Base-by-base conservation (phyloP, 1,140 invertebrate genomes). In the Bombyx mori region DNA sequence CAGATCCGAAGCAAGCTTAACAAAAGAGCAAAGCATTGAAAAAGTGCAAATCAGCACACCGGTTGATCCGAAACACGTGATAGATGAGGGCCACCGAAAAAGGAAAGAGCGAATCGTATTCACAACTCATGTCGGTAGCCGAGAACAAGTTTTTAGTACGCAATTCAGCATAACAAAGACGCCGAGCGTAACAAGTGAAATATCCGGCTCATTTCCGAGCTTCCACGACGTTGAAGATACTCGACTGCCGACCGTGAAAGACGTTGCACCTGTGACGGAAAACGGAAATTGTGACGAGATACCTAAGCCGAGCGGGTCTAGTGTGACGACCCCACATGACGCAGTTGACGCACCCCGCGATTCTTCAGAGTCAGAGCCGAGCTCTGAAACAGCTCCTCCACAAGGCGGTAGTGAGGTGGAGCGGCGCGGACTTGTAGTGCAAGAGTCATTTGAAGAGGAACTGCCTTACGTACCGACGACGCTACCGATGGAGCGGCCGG, bases 401-500 rank as follows among this genome's bases (percentile, higher is more conserved):
- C 70, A 68, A 48, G 60, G 57, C 43, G 75, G 90, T 88, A 69
- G 90, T 88, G 69, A 59, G 77, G 79, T 72, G 22, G 94, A 95
- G 71, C 89, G 92, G 55, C 94, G 95, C 56, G 92, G 93, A 1
- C 89, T 97, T 42, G 92, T 94, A 4, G 90, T 93, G 50, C 94
- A 95, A 66, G 94, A 95, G 66, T 95, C 94, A 8, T 94, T 96
- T 65, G 95, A 97, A 61, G 94, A 95, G 57, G 95, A 96, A 85
- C 85, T 96, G 69, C 95, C 95, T 1, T 96, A 95, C 71, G 91
- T 96, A 61, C 94, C 95, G 47, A 96, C 95, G 4, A 96, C 95
- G 44, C 79, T 96, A 57, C 95, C 95, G 10, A 88, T 92, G 73
- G 95, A 96, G 86, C 91, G 95, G 51, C 94, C 95, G 7, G 90